phyloP scores from a whole-genome alignment of 2,797 vertebrate species.

The Pyrocephalus nanus region DNA sequence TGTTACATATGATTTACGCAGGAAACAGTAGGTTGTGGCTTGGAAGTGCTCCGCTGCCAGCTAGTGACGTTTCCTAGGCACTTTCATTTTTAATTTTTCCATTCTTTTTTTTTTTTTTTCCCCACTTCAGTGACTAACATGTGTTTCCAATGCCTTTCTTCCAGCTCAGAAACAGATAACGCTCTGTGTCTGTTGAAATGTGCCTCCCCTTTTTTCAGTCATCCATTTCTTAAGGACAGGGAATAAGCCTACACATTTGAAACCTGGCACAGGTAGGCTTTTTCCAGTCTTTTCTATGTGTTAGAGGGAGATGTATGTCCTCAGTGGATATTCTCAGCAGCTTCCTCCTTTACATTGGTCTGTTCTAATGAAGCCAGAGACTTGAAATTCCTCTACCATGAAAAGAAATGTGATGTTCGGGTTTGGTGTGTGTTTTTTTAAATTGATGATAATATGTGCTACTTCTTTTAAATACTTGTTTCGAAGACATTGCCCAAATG shows the following conservation, averaged over 20 bases:
- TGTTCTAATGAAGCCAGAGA: background rate
- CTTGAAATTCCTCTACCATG: background rate
- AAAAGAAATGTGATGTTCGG: background rate
- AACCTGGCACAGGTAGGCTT: background rate
- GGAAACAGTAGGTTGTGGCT: background rate
- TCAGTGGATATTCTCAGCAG: background rate
- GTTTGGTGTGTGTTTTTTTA: background rate
- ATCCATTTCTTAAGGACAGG: background rate
- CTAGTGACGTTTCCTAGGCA: background rate
- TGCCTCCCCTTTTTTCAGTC: background rate
- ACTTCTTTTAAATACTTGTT: background rate
- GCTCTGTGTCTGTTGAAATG: background rate
- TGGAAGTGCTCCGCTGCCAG: background rate
- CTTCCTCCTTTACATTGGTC: background rate
- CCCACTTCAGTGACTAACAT: background rate
- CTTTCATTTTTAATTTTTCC: background rate
- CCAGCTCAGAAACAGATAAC: background rate
- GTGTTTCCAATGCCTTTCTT: background rate
- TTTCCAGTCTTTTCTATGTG: background rate
- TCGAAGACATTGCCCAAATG: background rate
- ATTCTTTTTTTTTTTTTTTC: background rate
- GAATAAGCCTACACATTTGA: background rate
- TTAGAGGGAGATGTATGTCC: background rate
- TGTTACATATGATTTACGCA: background rate
- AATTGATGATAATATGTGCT: background rate